Evolutionary conservation across 2,888 invertebrate genomes (phyloP).

Genomic region (Ochlodes sylvanus): DNA sequence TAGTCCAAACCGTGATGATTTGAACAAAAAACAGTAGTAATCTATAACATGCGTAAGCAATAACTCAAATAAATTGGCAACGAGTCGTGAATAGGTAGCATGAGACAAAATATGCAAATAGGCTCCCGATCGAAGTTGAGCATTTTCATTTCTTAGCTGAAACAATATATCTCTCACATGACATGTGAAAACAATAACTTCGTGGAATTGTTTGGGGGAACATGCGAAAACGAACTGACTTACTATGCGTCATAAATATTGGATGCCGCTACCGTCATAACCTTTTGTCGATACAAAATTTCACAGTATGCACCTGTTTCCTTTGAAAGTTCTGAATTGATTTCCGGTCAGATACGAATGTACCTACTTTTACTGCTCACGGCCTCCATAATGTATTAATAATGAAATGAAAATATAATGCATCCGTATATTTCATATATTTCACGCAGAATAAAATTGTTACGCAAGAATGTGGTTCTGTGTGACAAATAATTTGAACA

Average conservation of each 20-base stretch:
- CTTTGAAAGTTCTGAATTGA: slow-evolving; percentile 22
- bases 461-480: too few species aligned
- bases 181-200: slow-evolving; percentile 74
- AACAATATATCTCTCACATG: slow-evolving; percentile 65
- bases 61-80: slow-evolving; percentile 37
- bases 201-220: slow-evolving; percentile 53
- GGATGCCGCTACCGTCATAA: slow-evolving; percentile 22
- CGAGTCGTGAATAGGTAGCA: slow-evolving; percentile 23
- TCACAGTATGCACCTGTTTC: slow-evolving; percentile 29
- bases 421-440: too few species aligned
- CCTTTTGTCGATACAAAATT: slow-evolving; percentile 30
- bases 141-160: slow-evolving; percentile 59
- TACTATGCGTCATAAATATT: slow-evolving; percentile 46
- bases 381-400: background rate
- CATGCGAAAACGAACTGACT: slow-evolving; percentile 60
- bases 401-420: background rate
- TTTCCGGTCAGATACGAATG: slow-evolving; percentile 11
- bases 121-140: slow-evolving; percentile 45
- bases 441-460: too few species aligned
- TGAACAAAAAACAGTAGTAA: slow-evolving; percentile 5
- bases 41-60: slow-evolving; percentile 39
- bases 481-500: too few species aligned
- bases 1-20: background rate
- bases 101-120: slow-evolving; percentile 40
- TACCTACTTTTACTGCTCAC: background rate